These are phyloP conservation scores for Diorhabda carinulata DNA, from an alignment of 1,140 invertebrate species.

Conservation along the genomic window DNA sequence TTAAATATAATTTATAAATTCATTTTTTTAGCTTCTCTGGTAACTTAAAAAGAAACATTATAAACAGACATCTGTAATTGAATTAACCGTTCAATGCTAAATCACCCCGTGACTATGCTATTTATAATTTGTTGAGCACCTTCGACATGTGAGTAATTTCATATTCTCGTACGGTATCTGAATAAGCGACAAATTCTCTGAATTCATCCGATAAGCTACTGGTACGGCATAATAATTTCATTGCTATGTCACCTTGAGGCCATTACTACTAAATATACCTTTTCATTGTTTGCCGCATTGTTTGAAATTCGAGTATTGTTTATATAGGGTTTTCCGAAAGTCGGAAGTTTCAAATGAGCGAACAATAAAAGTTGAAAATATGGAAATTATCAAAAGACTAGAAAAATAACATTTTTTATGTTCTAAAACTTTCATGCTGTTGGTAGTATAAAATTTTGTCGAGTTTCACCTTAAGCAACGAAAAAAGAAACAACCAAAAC, in stretches of 20 bases:
- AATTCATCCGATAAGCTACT: background rate
- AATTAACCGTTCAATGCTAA: no score
- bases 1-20: background rate
- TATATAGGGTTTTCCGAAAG: background rate
- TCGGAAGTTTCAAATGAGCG: background rate
- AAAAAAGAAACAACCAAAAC: no score
- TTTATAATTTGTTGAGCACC: background rate
- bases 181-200: background rate
- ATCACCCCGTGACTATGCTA: background rate
- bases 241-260: background rate
- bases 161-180: background rate
- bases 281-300: background rate
- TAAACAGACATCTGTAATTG: background rate
- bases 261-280: background rate
- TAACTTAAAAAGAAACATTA: background rate
- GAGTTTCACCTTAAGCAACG: no score
- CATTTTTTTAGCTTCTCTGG: background rate
- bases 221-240: constrained; percentile 6
- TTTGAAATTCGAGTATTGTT: background rate
- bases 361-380: background rate
- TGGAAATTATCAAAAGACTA: background rate
- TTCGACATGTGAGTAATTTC: background rate
- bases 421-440: background rate
- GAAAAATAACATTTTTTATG: background rate
- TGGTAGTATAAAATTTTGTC: no score